Percentiles rank a stretch among this genome's conserved stretches.
These are phyloP conservation scores for Euleptes europaea DNA, from an alignment of 2,113 vertebrate species.

Conservation along the genomic window DNA sequence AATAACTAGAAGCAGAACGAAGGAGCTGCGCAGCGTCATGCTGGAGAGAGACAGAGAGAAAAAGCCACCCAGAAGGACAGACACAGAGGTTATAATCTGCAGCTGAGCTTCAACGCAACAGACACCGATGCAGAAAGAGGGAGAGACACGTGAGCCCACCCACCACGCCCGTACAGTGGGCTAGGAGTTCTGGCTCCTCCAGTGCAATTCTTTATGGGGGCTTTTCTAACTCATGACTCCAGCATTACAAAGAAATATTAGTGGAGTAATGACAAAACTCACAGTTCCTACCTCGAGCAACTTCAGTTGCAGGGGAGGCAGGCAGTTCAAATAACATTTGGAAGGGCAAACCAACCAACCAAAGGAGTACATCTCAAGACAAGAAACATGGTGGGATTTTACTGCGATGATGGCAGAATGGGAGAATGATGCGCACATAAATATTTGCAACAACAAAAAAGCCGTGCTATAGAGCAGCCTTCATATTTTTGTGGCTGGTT, in stretches of 20 bases:
- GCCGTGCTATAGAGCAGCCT: neutral
- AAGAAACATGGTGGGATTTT: neutral
- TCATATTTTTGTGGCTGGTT: slow-evolving; percentile 17
- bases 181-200: neutral
- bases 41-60: slow-evolving; percentile 75
- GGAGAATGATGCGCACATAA: neutral
- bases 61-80: slow-evolving; percentile 43
- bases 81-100: slow-evolving; percentile 39
- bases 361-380: slow-evolving; percentile 24
- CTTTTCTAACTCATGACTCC: neutral
- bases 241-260: neutral
- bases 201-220: neutral
- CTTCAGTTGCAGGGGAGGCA: neutral
- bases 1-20: slow-evolving; percentile 92
- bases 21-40: slow-evolving; percentile 90
- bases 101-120: slow-evolving; percentile 44
- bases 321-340: neutral
- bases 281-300: neutral
- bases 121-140: slow-evolving; percentile 35
- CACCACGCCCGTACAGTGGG: neutral
- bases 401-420: neutral
- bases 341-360: neutral
- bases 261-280: neutral
- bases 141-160: accelerated
- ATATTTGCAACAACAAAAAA: slow-evolving; percentile 44